phyloP scores from a whole-genome alignment of 2,113 vertebrate genomes.

The Gadus macrocephalus region DNA sequence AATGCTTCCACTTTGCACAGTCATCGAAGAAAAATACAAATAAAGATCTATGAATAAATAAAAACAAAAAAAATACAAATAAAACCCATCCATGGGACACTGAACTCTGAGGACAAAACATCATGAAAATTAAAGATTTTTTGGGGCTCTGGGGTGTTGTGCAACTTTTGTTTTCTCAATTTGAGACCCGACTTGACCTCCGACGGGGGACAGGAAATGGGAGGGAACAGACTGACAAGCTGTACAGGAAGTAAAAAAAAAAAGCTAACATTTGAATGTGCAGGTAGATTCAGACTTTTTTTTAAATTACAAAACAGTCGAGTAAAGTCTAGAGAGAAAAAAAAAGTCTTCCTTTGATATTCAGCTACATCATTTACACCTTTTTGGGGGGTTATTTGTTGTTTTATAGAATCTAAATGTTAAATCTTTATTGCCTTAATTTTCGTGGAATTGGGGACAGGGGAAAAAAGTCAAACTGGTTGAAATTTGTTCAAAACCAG shows the following conservation, averaged over 20 bases:
- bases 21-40: conserved; percentile 82
- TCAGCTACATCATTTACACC: conserved; percentile 83
- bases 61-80: conserved; percentile 34
- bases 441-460: conserved; percentile 85
- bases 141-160: neutral
- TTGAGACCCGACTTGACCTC: neutral
- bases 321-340: conserved; percentile 56
- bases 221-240: conserved; percentile 64
- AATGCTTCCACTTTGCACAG: conserved; percentile 92
- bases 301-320: conserved; percentile 66
- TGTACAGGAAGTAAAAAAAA: conserved; percentile 61
- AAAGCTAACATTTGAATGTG: conserved; percentile 82
- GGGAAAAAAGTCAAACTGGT: conserved; percentile 51
- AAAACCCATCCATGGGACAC: conserved; percentile 21
- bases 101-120: neutral
- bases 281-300: conserved; percentile 82
- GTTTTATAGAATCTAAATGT: conserved; percentile 89
- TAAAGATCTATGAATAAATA: conserved; percentile 65
- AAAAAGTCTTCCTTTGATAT: conserved; percentile 89
- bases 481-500: conserved; percentile 61
- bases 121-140: neutral
- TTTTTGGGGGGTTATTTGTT: conserved; percentile 76
- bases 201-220: conserved; percentile 9
- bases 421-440: conserved; percentile 99
- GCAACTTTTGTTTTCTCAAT: neutral